phyloP scores from a whole-genome alignment of 2,888 invertebrate species.

The Dusona sp. region DNA sequence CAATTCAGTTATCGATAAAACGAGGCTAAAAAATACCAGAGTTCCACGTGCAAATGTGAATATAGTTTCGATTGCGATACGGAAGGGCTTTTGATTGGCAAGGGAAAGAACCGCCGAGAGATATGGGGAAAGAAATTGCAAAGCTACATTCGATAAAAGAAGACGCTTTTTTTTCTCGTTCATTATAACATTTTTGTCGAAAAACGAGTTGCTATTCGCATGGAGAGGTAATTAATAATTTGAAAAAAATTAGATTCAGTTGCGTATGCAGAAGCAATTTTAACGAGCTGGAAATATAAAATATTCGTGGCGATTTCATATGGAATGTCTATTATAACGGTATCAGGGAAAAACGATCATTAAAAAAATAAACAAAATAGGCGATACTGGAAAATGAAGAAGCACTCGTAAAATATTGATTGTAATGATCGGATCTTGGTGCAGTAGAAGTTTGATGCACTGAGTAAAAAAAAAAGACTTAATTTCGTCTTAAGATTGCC shows the following conservation, averaged over 20 bases:
- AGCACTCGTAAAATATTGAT: not conserved
- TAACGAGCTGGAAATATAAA: too few species aligned
- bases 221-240: not conserved
- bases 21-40: constrained; percentile 22
- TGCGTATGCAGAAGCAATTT: not conserved
- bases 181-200: not conserved
- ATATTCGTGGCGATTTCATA: too few species aligned
- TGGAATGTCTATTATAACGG: not conserved
- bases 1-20: constrained; percentile 20
- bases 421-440: not conserved
- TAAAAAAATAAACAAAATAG: not conserved
- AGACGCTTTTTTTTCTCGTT: not conserved
- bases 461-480: not conserved
- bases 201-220: not conserved
- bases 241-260: not conserved
- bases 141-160: not conserved
- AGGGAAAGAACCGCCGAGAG: constrained; percentile 3
- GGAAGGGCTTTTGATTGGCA: constrained; percentile 19
- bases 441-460: not conserved
- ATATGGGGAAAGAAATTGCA: not conserved
- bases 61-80: constrained; percentile 39
- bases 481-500: too few species aligned
- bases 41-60: constrained; percentile 27
- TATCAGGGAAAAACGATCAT: too few species aligned
- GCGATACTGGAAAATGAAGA: not conserved